Evolutionary conservation across 1,140 invertebrate genomes (phyloP), one percentile per base, ranked within the genome.

Genomic region (Nephila pilipes): DNA sequence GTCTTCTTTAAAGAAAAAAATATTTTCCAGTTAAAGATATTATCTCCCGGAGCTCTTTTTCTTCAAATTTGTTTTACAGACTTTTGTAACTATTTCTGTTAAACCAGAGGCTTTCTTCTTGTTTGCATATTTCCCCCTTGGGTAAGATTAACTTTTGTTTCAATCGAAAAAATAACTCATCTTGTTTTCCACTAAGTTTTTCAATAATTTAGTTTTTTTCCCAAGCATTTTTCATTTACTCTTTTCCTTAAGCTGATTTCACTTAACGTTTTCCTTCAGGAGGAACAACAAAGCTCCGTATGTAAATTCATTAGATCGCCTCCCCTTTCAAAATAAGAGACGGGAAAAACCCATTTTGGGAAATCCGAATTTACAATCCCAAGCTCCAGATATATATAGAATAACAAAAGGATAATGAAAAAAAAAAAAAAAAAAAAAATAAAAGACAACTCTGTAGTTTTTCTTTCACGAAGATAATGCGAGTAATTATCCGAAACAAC

Each of bases 231-330:
- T 75, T 75, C 69, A 75, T 75, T 75, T 75, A 75, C 69, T 75
- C 32, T 75, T 69, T 75, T 36, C 22, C n/a, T 83, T 83, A 83
- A 83, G 80, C 80, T 55, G 80, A 83, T 83, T 83, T 83, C 54
- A 83, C 80, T 83, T 83, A 83, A 83, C 80, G 80, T 83, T 10
- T 29, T 25, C 18, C 12, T 55, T n/a, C n/a, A n/a, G 22, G 38
- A 46, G 8, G 4, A 46, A 46, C 46, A 55, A 18, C 46, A 54
- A 25, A 83, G 46, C 25, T 83, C 54, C 80, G 69, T 55, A 83
- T 83, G 80, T 83, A 55, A 83, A 83, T 83, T 83, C 80, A 83
- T 83, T 83, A 83, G 80, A 25, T 46, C n/a, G 38, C 80, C 80
- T 20, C 38, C 46, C 54, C 54, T 83, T 75, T 75, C 38, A 54